phyloP scores from a whole-genome alignment of 2,797 vertebrate genomes.

The Oryzias sinensis region DNA sequence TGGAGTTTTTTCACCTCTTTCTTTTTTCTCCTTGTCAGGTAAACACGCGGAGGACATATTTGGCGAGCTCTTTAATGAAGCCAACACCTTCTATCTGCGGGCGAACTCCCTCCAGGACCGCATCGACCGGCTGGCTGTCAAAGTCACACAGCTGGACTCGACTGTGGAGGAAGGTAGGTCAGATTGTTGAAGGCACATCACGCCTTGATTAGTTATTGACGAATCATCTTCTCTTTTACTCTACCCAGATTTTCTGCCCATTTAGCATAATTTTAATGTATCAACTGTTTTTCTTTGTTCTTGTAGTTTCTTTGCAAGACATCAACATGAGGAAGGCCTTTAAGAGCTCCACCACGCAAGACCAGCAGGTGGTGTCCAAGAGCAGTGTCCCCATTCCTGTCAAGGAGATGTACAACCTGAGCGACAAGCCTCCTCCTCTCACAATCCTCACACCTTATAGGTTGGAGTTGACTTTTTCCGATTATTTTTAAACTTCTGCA shows the following conservation, averaged over 20 bases:
- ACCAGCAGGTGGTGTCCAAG: constrained; percentile 98
- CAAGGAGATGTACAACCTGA: constrained; percentile 91
- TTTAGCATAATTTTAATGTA: background rate
- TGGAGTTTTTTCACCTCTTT: constrained; percentile 17
- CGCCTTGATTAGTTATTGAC: constrained; percentile 3
- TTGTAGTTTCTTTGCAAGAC: constrained; percentile 93
- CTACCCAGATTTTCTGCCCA: background rate
- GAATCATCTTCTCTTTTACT: background rate
- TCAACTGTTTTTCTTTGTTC: constrained; percentile 17
- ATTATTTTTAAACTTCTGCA: background rate
- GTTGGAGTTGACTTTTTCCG: constrained; percentile 56
- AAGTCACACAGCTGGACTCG: constrained; percentile 99
- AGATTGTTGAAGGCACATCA: constrained; percentile 3
- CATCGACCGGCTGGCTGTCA: constrained; percentile 96
- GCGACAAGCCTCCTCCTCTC: constrained; percentile 94
- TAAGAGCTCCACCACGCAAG: constrained; percentile 93
- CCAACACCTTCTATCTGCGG: constrained; percentile 95
- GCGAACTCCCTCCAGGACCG: constrained; percentile 97
- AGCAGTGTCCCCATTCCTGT: constrained; percentile 92
- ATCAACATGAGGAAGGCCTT: constrained; percentile 99
- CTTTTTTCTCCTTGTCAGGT: constrained; percentile 71
- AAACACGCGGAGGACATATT: constrained; percentile 99
- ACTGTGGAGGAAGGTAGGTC: constrained; percentile 97
- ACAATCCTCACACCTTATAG: constrained; percentile 93
- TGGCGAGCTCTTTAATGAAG: constrained; percentile 96